phyloP scores from a whole-genome alignment of 1,140 invertebrate species.

The Solenopsis invicta region DNA sequence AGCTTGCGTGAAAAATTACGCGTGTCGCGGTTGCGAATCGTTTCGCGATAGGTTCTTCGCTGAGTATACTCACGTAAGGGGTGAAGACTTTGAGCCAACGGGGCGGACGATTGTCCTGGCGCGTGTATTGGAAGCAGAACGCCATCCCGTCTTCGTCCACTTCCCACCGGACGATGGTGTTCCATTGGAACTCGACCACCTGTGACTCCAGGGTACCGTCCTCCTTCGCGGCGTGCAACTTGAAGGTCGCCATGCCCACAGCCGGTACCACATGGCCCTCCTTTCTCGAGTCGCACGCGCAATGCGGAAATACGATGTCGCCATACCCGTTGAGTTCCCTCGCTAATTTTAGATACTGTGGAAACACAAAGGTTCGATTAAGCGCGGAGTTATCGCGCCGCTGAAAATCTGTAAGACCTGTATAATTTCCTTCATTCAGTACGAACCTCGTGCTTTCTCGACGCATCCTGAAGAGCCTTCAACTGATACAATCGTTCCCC shows the following conservation, averaged over 20 bases:
- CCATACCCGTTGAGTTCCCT: conserved; percentile 96
- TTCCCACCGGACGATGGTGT: conserved; percentile 93
- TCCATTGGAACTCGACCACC: conserved; percentile 95
- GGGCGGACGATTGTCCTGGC: conserved; percentile 92
- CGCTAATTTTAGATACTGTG: conserved; percentile 94
- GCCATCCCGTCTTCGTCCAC: conserved; percentile 96
- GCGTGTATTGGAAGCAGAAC: conserved; percentile 95
- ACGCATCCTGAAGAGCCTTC: conserved; percentile 97
- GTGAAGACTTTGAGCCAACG: conserved; percentile 96
- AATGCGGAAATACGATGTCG: conserved; percentile 97
- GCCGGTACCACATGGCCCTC: conserved; percentile 96
- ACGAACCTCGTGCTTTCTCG: conserved; percentile 93
- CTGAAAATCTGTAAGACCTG: neutral
- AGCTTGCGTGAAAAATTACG: neutral
- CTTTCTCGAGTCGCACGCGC: conserved; percentile 97
- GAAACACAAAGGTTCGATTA: conserved; percentile 42
- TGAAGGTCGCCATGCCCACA: conserved; percentile 92
- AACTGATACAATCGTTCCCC: conserved; percentile 97
- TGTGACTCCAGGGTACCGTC: conserved; percentile 95
- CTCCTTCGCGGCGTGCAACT: conserved; percentile 95
- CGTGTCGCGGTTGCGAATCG: no score
- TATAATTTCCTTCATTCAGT: neutral
- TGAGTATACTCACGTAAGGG: conserved; percentile 93
- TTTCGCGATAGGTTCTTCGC: neutral
- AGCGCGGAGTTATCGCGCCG: neutral